These are phyloP conservation scores for Homarus americanus DNA, from an alignment of 1,140 invertebrate species.

Conservation along the genomic window DNA sequence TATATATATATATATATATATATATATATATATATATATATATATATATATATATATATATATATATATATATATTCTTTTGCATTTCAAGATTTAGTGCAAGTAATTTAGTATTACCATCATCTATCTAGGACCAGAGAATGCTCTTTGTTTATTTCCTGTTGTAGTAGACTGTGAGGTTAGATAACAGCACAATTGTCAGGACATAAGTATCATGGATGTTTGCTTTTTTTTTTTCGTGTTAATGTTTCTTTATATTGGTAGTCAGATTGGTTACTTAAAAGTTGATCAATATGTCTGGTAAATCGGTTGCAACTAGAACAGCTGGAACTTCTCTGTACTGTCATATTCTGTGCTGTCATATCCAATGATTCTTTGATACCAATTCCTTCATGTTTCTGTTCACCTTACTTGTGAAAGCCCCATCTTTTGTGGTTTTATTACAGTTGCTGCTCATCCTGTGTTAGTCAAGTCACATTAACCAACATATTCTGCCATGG, in stretches of 20 bases:
- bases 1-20: slow-evolving; percentile 37
- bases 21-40: slow-evolving; percentile 36
- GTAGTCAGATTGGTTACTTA: not conserved
- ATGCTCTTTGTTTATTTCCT: slow-evolving; percentile 32
- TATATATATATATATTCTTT: slow-evolving; percentile 27
- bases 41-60: slow-evolving; percentile 29
- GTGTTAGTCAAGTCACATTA: slow-evolving; percentile 55
- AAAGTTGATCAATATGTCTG: slow-evolving; percentile 14
- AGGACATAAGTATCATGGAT: slow-evolving; percentile 18
- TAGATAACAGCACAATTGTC: slow-evolving; percentile 57
- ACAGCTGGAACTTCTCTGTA: slow-evolving; percentile 35
- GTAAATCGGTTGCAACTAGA: not conserved
- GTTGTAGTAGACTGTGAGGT: slow-evolving; percentile 29
- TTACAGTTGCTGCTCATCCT: slow-evolving; percentile 47
- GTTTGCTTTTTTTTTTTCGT: slow-evolving; percentile 7
- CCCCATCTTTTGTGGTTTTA: slow-evolving; percentile 38
- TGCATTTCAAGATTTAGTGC: slow-evolving; percentile 48
- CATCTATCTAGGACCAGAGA: slow-evolving; percentile 48
- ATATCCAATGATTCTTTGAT: not conserved
- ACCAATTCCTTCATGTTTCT: slow-evolving; percentile 11
- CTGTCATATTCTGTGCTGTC: slow-evolving; percentile 9
- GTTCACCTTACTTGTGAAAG: slow-evolving; percentile 25
- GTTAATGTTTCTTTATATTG: not conserved
- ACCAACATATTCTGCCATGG: slow-evolving; percentile 36
- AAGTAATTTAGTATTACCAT: slow-evolving; percentile 61